These are phyloP conservation scores for Ceratosolen solmsi DNA, from an alignment of 1,140 invertebrate species.

Conservation along the genomic window DNA sequence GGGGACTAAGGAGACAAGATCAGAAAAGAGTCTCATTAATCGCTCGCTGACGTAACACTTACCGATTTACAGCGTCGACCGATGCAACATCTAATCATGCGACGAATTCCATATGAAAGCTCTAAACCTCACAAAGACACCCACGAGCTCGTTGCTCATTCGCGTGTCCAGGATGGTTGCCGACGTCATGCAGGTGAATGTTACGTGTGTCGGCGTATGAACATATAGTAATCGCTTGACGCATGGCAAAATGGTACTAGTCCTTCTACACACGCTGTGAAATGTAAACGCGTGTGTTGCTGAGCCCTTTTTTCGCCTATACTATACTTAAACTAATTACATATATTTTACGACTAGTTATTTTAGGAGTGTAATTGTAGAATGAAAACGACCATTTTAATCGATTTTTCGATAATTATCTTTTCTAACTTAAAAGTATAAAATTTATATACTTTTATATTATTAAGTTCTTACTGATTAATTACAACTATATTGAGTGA, in stretches of 20 bases:
- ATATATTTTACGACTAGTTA: too few relatives aligned
- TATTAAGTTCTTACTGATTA: too few relatives aligned
- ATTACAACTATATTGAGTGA: too few relatives aligned
- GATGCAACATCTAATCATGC: conserved; percentile 19
- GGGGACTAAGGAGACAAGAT: background rate
- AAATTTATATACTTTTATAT: too few relatives aligned
- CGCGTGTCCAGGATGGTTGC: background rate
- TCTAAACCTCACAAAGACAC: conserved; percentile 5
- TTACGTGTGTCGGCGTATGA: background rate
- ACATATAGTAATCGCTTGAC: background rate
- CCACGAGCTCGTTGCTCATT: conserved; percentile 34
- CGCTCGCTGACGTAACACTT: conserved; percentile 20
- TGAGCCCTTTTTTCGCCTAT: too few relatives aligned
- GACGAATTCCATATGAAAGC: background rate
- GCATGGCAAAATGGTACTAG: background rate
- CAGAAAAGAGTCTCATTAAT: background rate
- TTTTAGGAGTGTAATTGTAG: too few relatives aligned
- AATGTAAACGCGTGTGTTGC: background rate
- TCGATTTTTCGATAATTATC: too few relatives aligned
- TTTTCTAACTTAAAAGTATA: too few relatives aligned
- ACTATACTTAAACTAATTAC: too few relatives aligned
- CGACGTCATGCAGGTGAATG: conserved; percentile 9
- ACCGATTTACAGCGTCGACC: background rate
- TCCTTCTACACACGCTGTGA: background rate
- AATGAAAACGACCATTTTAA: too few relatives aligned